A percentile compares a stretch with the other conserved stretches of the same genome.
Evolutionary conservation across 2,797 vertebrate species (phyloP).

Genomic region (Malurus splendens): DNA sequence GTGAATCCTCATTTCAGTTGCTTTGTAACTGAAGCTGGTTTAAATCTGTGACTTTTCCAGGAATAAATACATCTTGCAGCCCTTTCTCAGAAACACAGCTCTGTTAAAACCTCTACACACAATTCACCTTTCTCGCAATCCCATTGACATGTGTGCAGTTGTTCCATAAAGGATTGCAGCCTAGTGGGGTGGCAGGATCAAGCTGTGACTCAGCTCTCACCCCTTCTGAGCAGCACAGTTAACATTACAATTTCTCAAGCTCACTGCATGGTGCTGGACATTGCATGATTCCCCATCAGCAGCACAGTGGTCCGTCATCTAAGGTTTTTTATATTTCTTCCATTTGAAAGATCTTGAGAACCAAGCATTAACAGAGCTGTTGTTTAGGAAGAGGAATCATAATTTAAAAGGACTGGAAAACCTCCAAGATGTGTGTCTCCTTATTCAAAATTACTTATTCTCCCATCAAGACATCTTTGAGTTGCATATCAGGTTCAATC

Average conservation of each 20-base stretch:
- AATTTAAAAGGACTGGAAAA: background rate
- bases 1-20: background rate
- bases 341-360: background rate
- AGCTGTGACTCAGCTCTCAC: background rate
- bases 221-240: background rate
- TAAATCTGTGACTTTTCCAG: background rate
- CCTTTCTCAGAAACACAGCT: background rate
- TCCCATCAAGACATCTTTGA: background rate
- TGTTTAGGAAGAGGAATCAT: background rate
- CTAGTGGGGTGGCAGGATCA: background rate
- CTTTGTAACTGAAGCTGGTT: background rate
- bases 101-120: background rate
- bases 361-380: background rate
- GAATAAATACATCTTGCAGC: background rate
- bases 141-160: background rate
- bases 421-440: background rate
- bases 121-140: background rate
- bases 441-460: background rate
- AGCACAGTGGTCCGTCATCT: background rate
- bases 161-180: background rate
- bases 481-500: background rate
- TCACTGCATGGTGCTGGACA: background rate
- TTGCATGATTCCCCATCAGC: background rate
- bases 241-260: background rate
- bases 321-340: background rate